phyloP scores from a whole-genome alignment of 1,140 invertebrate species.

The Lepidotrigona ventralis region DNA sequence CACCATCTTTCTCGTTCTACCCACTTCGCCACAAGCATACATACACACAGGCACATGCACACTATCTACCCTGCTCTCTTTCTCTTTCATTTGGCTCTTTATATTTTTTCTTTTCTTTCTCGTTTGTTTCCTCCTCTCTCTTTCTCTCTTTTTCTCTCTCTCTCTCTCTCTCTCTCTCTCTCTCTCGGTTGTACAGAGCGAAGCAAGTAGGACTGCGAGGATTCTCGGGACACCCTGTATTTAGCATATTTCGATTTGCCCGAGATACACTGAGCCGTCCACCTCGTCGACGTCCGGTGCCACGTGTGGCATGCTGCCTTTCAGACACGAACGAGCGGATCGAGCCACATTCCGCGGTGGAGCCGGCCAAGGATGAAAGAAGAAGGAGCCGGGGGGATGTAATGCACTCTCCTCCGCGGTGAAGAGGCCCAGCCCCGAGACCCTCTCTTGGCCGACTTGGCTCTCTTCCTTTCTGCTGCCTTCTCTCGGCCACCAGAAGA shows the following conservation, averaged over 20 bases:
- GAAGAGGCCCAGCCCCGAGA: conserved; percentile 28
- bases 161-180: background rate
- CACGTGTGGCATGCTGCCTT: conserved; percentile 51
- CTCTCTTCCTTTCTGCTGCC: conserved; percentile 24
- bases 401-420: conserved; percentile 38
- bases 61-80: background rate
- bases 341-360: conserved; percentile 51
- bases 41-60: background rate
- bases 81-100: too few species aligned
- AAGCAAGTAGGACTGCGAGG: conserved; percentile 23
- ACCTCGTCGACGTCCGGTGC: conserved; percentile 51
- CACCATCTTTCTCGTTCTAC: background rate
- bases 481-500: conserved; percentile 6
- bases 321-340: conserved; percentile 50
- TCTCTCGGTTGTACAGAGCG: background rate
- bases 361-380: conserved; percentile 50
- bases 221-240: conserved; percentile 58
- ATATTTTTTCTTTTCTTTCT: background rate
- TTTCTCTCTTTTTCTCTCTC: background rate
- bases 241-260: conserved; percentile 64
- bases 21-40: background rate
- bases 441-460: conserved; percentile 7
- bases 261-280: conserved; percentile 57
- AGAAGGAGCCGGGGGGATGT: conserved; percentile 50
- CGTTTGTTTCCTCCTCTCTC: too few species aligned